phyloP scores from a whole-genome alignment of 2,113 vertebrate genomes.

The Melanostigma gelatinosum region DNA sequence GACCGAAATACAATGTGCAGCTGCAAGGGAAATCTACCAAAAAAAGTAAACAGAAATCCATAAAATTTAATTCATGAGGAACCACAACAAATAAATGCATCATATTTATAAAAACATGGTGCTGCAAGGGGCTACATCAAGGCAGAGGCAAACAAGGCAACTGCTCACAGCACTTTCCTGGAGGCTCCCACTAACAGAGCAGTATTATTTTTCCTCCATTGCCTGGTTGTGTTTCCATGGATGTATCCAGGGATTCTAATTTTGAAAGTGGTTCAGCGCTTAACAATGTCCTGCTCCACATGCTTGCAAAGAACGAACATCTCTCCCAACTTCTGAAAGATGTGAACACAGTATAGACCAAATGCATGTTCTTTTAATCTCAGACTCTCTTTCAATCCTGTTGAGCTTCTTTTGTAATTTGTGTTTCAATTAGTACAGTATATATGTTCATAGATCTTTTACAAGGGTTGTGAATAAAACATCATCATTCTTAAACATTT shows the following conservation, averaged over 20 bases:
- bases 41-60: conserved; percentile 40
- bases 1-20: conserved; percentile 40
- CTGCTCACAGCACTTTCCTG: conserved; percentile 5
- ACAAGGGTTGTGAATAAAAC: not conserved
- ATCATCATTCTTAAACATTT: not conserved
- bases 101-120: conserved; percentile 21
- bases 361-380: conserved; percentile 2
- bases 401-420: not conserved
- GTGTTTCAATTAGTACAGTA: not conserved
- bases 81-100: conserved; percentile 26
- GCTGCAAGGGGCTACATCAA: conserved; percentile 11
- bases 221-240: not conserved
- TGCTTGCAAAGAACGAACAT: not conserved
- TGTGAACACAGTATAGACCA: not conserved
- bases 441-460: not conserved
- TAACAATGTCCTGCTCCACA: conserved; percentile 1
- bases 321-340: not conserved
- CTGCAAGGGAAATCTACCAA: conserved; percentile 32
- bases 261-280: not conserved
- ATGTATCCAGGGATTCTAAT: not conserved
- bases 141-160: not conserved
- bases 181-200: conserved; percentile 1
- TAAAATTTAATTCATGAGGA: conserved; percentile 39
- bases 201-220: not conserved
- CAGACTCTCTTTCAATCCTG: conserved; percentile 4